Evolutionary conservation across 2,888 invertebrate genomes (phyloP), one percentile per base, ranked within the genome.

Genomic region (Alloscopus bannaensis): DNA sequence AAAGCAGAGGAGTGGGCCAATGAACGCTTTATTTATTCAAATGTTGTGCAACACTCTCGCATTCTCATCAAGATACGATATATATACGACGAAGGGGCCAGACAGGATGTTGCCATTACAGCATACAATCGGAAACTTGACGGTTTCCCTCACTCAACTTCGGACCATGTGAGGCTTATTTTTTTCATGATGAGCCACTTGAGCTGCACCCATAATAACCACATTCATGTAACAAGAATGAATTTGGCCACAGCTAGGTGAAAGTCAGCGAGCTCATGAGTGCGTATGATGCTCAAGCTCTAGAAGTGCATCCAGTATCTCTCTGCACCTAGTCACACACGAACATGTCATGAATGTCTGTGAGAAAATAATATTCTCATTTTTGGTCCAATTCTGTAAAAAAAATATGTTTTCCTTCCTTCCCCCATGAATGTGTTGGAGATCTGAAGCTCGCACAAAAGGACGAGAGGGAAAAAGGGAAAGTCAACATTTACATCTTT

Each of bases 401-500:
- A 36, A 36, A 36, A 36, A 8, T 8, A 36, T 36, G 36, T 36
- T 36, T 36, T 36, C 36, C 13, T 13, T 36, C 36, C 13, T 13
- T 36, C 36, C 13, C 36, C 13, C 36, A 45, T 45, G 45, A 16
- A 45, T 45, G 45, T 45, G 18, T 45, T 45, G 45, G 18, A n/a
- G 45, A 45, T 36, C n/a, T n/a, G 36, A 36, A 8, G 13, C 6
- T 36, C 6, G 36, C 36, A 36, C 8, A 36, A 13, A 16, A 45
- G 45, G 45, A 45, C 3, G 45, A 45, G 4, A 16, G 3, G 45
- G 45, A 45, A 16, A 45, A 45, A 18, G 45, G 8, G 18, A 52
- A 52, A 52, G 52, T 52, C 52, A 52, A 52, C 52, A 52, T 52
- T 52, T 22, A 22, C 52, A 52, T 52, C 52, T 22, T 47, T 47